A percentile compares a stretch with the other conserved stretches of the same genome.
These are phyloP conservation scores for Clistopyga incitator DNA, from an alignment of 2,888 invertebrate genomes.

Conservation along the genomic window DNA sequence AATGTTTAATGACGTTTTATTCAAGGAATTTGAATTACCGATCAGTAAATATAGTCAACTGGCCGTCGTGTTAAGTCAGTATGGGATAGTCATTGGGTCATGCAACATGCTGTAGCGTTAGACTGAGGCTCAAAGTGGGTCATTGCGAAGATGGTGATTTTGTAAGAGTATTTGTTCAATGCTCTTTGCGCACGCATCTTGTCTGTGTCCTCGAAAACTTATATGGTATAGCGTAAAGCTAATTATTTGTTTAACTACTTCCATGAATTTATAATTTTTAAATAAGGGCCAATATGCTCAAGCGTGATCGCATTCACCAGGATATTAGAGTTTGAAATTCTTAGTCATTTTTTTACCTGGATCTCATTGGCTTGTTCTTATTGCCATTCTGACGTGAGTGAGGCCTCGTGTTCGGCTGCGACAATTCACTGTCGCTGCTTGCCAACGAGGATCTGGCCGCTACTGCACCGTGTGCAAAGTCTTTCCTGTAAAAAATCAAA, in stretches of 20 bases:
- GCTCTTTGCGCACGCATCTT: conserved; percentile 28
- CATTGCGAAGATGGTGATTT: conserved; percentile 54
- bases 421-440: conserved; percentile 86
- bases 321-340: conserved; percentile 10
- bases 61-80: conserved; percentile 41
- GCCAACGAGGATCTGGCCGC: conserved; percentile 84
- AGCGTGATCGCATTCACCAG: conserved; percentile 19
- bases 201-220: conserved; percentile 25
- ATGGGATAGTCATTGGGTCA: conserved; percentile 66
- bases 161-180: conserved; percentile 50
- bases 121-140: conserved; percentile 62
- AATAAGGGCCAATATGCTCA: conserved; percentile 14
- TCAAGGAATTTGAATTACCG: conserved; percentile 36
- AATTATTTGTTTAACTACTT: conserved; percentile 18
- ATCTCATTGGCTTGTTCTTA: conserved; percentile 76
- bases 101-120: conserved; percentile 73
- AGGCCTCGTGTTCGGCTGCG: conserved; percentile 83
- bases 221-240: conserved; percentile 22
- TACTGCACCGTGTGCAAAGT: conserved; percentile 89
- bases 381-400: conserved; percentile 79
- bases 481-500: conserved; percentile 78
- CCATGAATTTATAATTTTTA: neutral
- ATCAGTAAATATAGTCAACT: conserved; percentile 37
- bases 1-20: conserved; percentile 39
- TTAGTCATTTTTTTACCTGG: conserved; percentile 74